These are phyloP conservation scores for Pachyuromys duprasi DNA, from an alignment of 2,797 vertebrate species.

Conservation along the genomic window DNA sequence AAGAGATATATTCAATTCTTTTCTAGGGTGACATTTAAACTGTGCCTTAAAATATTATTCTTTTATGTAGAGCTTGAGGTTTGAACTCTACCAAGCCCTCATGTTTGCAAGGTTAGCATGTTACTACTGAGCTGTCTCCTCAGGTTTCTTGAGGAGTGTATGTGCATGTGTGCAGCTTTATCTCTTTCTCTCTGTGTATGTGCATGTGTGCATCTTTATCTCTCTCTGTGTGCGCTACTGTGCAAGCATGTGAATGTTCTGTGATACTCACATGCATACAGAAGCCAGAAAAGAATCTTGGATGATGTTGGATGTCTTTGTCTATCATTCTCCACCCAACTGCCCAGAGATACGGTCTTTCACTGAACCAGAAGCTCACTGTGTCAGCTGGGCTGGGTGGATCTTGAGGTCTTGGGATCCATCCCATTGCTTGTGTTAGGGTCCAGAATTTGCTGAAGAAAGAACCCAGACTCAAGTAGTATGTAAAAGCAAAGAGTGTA, in stretches of 20 bases:
- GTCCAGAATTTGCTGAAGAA: no score
- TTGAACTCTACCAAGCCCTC: background rate
- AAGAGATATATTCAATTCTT: background rate
- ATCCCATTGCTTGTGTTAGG: background rate
- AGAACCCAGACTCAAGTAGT: no score
- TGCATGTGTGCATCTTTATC: background rate
- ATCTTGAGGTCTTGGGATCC: background rate
- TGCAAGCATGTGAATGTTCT: background rate
- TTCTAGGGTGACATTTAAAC: background rate
- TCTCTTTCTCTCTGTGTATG: background rate
- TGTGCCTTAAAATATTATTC: background rate
- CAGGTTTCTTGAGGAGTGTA: background rate
- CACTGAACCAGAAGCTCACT: background rate
- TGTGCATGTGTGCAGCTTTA: background rate
- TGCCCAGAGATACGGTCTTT: background rate
- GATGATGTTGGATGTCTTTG: background rate
- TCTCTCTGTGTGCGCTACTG: background rate
- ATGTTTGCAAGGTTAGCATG: background rate
- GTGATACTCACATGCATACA: background rate
- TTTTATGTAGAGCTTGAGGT: background rate
- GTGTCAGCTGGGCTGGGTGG: background rate
- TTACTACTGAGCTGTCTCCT: background rate
- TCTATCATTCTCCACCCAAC: background rate
- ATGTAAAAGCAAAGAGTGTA: no score
- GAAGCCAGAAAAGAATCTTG: background rate